phyloP scores from a whole-genome alignment of 2,797 vertebrate species.

The Dipus sagitta region DNA sequence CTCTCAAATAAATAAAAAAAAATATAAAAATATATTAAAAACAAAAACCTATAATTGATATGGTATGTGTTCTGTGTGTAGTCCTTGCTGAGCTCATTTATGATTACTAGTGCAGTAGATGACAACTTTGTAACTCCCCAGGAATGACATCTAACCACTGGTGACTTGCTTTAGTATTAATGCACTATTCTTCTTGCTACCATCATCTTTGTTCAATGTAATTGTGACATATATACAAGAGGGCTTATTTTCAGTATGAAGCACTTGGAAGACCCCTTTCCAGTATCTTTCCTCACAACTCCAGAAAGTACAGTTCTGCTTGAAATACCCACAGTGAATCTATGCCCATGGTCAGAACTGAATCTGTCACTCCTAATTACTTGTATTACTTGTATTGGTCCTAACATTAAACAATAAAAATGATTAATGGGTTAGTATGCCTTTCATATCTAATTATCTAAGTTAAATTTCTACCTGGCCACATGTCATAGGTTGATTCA shows the following conservation, averaged over 20 bases:
- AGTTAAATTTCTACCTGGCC: slow-evolving; percentile 49
- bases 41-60: not conserved
- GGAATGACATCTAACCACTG: not conserved
- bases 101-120: not conserved
- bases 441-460: slow-evolving; percentile 72
- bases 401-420: slow-evolving; percentile 34
- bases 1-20: too few species aligned
- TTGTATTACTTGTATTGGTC: not conserved
- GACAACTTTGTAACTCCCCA: not conserved
- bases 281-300: not conserved
- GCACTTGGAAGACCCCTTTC: not conserved
- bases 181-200: not conserved
- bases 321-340: not conserved
- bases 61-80: not conserved
- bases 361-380: slow-evolving; percentile 34
- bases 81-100: not conserved
- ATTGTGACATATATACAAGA: not conserved
- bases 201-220: not conserved
- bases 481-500: slow-evolving; percentile 67
- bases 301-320: not conserved
- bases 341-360: not conserved
- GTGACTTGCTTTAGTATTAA: not conserved
- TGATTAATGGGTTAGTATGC: slow-evolving; percentile 66
- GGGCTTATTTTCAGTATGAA: not conserved
- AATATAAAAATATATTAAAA: too few species aligned